Evolutionary conservation across 2,888 invertebrate genomes (phyloP).

Genomic region (Pemphredon lugubris): DNA sequence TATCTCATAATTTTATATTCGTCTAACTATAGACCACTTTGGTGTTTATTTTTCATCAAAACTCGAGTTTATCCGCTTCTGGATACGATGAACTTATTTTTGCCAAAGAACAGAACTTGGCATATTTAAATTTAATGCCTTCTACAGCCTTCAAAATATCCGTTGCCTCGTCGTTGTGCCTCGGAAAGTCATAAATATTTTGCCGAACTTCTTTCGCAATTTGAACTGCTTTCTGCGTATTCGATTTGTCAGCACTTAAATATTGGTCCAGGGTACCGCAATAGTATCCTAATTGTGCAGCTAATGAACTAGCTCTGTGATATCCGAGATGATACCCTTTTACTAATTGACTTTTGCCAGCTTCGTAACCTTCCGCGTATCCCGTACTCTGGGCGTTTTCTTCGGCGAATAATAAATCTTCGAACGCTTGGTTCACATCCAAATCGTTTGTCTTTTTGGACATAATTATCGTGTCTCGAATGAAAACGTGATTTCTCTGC

Average conservation of each 20-base stretch:
- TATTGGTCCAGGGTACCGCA: conserved; percentile 84
- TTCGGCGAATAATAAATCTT: conserved; percentile 87
- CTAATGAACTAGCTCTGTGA: conserved; percentile 89
- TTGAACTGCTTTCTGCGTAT: conserved; percentile 82
- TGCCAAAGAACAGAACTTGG: conserved; percentile 86
- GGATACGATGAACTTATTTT: conserved; percentile 84
- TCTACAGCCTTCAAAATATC: conserved; percentile 86
- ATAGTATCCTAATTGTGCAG: conserved; percentile 90
- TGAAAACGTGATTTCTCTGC: too few species aligned
- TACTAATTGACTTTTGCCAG: conserved; percentile 83
- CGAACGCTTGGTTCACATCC: conserved; percentile 89
- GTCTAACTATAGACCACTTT: too few species aligned
- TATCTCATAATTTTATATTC: not conserved
- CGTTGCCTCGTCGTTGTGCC: conserved; percentile 84
- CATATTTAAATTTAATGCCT: conserved; percentile 86
- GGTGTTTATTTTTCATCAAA: conserved; percentile 80
- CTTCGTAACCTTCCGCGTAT: conserved; percentile 86
- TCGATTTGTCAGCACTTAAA: conserved; percentile 69
- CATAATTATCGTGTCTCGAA: conserved; percentile 33
- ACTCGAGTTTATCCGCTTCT: conserved; percentile 84
- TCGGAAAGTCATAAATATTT: conserved; percentile 86
- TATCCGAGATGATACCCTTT: conserved; percentile 90
- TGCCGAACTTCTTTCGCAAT: conserved; percentile 84
- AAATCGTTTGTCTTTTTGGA: conserved; percentile 65
- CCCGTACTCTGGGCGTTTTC: conserved; percentile 85